phyloP scores from a whole-genome alignment of 2,113 vertebrate genomes.

The Ophiodon elongatus region DNA sequence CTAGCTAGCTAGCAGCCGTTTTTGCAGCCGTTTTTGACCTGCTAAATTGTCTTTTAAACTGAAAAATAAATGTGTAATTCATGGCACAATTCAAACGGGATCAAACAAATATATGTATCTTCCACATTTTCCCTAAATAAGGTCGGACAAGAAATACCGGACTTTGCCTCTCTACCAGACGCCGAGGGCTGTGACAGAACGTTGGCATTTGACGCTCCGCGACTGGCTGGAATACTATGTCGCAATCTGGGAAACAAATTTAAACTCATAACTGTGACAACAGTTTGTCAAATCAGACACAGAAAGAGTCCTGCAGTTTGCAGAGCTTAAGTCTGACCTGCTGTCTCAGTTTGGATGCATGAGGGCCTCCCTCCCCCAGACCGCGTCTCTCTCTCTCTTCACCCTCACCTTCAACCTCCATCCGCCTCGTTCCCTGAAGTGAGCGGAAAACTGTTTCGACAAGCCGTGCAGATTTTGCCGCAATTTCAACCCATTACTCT shows the following conservation, averaged over 20 bases:
- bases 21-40: too few species aligned
- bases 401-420: background rate
- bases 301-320: background rate
- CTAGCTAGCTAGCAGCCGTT: too few species aligned
- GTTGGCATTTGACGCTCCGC: too few species aligned
- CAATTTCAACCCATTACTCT: slow-evolving; percentile 1
- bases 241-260: background rate
- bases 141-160: too few species aligned
- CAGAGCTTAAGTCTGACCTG: background rate
- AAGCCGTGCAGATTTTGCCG: background rate
- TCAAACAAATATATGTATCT: too few species aligned
- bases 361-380: background rate
- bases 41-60: too few species aligned
- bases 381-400: background rate
- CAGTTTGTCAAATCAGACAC: background rate
- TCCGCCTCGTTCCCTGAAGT: background rate
- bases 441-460: slow-evolving; percentile 23
- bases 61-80: too few species aligned
- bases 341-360: background rate
- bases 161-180: too few species aligned
- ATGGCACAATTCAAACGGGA: too few species aligned
- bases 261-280: background rate
- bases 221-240: background rate
- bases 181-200: too few species aligned
- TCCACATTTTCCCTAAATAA: too few species aligned